These are phyloP conservation scores for Siphonodentalium dalli DNA, from an alignment of 2,888 invertebrate species.

Conservation along the genomic window DNA sequence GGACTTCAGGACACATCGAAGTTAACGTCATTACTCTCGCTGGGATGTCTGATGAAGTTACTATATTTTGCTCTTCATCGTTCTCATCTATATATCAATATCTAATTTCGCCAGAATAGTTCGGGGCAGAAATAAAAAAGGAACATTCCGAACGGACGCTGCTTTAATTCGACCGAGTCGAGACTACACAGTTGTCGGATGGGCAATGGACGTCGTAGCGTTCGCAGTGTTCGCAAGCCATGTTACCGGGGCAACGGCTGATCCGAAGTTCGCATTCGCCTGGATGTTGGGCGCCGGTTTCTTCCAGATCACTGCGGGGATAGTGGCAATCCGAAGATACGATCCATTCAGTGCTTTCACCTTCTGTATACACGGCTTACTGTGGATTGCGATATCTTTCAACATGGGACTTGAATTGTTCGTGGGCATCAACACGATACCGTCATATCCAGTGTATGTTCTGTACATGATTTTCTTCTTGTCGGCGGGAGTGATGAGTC, in stretches of 20 bases:
- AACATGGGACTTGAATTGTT: constrained; percentile 29
- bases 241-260: constrained; percentile 27
- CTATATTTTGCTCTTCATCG: no score
- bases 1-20: constrained; percentile 26
- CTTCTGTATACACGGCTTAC: constrained; percentile 32
- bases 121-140: no score
- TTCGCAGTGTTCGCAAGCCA: constrained; percentile 36
- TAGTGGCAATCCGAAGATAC: constrained; percentile 32
- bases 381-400: constrained; percentile 37
- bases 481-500: constrained; percentile 26
- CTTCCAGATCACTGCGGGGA: constrained; percentile 30
- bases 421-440: neutral
- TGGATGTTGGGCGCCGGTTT: constrained; percentile 37
- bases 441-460: constrained; percentile 27
- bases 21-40: constrained; percentile 31
- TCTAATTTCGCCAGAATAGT: no score
- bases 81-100: no score
- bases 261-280: constrained; percentile 25
- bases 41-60: no score
- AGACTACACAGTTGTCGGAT: constrained; percentile 37
- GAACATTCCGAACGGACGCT: no score
- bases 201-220: constrained; percentile 35
- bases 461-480: constrained; percentile 31
- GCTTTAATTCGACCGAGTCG: constrained; percentile 5
- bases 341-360: constrained; percentile 28